Percentiles rank a stretch among this genome's conserved stretches.
phyloP scores from a whole-genome alignment of 1,140 invertebrate genomes.

The Pectinophora gossypiella region DNA sequence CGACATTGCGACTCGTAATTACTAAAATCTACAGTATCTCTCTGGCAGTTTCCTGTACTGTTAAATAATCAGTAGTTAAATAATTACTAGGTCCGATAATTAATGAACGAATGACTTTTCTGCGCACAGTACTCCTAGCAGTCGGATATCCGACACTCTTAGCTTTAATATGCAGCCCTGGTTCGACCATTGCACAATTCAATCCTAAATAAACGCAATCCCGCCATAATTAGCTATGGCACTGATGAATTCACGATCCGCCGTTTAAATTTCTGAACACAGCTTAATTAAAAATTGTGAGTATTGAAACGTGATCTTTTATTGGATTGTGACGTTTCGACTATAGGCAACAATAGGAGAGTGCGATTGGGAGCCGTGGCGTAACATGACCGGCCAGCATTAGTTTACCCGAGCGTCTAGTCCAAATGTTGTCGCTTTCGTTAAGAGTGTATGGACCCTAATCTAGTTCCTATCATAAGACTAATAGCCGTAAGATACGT shows the following conservation, averaged over 20 bases:
- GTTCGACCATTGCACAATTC: conserved; percentile 54
- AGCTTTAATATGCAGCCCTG: conserved; percentile 52
- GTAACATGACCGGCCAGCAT: no score
- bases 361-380: no score
- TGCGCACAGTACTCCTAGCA: conserved; percentile 46
- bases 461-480: no score
- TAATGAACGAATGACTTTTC: neutral
- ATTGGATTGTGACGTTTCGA: neutral
- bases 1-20: no score
- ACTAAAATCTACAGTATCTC: no score
- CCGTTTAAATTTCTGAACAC: conserved; percentile 40
- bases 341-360: neutral
- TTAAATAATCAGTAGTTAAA: no score
- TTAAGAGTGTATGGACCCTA: neutral
- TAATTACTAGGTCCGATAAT: no score
- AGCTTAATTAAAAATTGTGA: conserved; percentile 43
- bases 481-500: no score
- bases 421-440: neutral
- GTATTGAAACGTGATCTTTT: conserved; percentile 23
- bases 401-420: neutral
- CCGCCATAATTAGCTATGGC: conserved; percentile 57
- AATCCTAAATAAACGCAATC: conserved; percentile 63
- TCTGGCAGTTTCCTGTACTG: no score
- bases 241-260: conserved; percentile 55
- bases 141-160: conserved; percentile 66